Evolutionary conservation across 1,140 invertebrate species (phyloP).

Genomic region (Neelides sp.): DNA sequence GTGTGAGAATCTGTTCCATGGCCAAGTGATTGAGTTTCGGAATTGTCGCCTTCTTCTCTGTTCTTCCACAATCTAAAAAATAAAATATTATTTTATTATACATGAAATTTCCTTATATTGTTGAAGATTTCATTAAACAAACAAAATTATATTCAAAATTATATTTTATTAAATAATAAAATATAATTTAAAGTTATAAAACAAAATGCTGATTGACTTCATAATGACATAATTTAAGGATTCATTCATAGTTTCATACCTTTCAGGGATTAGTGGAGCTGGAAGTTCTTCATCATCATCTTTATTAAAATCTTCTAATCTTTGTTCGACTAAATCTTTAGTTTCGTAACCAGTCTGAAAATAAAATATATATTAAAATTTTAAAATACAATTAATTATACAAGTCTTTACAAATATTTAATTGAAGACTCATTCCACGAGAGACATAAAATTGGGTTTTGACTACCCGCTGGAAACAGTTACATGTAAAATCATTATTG

Average conservation of each 20-base stretch:
- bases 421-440: no score
- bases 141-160: neutral
- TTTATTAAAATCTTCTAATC: constrained; percentile 17
- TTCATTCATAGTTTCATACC: neutral
- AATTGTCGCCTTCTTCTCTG: no score
- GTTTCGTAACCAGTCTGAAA: constrained; percentile 19
- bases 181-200: neutral
- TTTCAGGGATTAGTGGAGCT: constrained; percentile 15
- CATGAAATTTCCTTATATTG: neutral
- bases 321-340: constrained; percentile 31
- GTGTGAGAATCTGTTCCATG: no score
- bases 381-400: no score
- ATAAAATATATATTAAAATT: constrained; percentile 2
- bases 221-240: no score
- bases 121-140: neutral
- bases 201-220: neutral
- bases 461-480: no score
- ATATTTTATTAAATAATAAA: neutral
- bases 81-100: neutral
- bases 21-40: no score
- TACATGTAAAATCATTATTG: neutral
- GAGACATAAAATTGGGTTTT: no score
- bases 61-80: neutral
- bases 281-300: neutral
- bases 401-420: no score